These are phyloP conservation scores for Cromileptes altivelis DNA, from an alignment of 2,113 vertebrate genomes.

Conservation along the genomic window DNA sequence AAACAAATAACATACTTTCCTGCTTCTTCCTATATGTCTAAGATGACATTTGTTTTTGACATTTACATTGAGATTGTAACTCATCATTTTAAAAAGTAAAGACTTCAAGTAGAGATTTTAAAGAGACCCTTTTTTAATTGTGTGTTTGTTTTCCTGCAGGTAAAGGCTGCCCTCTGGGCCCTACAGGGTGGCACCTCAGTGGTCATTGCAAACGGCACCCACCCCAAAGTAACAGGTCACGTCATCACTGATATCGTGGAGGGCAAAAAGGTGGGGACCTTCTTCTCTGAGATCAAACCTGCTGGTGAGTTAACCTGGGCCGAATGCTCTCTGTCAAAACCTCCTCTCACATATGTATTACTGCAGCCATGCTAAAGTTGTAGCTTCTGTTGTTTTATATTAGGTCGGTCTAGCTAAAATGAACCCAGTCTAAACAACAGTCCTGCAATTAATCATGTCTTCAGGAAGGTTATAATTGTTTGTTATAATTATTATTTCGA, in stretches of 20 bases:
- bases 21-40: background rate
- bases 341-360: background rate
- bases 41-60: background rate
- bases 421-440: background rate
- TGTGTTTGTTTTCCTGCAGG: conserved; percentile 79
- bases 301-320: conserved; percentile 87
- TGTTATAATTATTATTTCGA: no score
- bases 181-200: conserved; percentile 97
- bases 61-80: background rate
- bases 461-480: background rate
- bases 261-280: conserved; percentile 98
- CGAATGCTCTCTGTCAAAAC: background rate
- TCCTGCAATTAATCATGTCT: background rate
- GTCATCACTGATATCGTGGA: conserved; percentile 98
- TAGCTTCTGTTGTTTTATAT: no score
- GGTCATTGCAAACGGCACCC: conserved; percentile 96
- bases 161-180: conserved; percentile 97
- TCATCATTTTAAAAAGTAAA: background rate
- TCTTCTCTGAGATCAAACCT: conserved; percentile 98
- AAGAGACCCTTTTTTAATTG: background rate
- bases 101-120: background rate
- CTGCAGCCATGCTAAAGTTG: background rate
- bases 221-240: conserved; percentile 97
- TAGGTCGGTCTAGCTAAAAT: background rate
- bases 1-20: background rate